Evolutionary conservation across 2,888 invertebrate species (phyloP).

Genomic region (Apoda limacodes): DNA sequence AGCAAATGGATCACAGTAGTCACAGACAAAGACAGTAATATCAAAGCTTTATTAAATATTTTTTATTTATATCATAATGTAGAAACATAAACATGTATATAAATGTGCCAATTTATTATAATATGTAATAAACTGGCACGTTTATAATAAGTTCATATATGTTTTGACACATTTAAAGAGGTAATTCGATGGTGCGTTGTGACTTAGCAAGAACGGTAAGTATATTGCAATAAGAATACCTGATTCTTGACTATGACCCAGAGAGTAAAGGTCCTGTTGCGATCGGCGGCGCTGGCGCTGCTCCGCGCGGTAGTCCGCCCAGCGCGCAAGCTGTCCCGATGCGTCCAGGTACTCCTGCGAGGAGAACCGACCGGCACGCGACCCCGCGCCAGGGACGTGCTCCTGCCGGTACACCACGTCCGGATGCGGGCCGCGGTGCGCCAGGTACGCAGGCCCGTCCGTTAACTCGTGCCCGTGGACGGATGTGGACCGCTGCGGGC

Average conservation of each 20-base stretch:
- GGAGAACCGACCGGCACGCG: conserved; percentile 55
- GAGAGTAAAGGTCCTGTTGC: conserved; percentile 59
- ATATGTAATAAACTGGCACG: no score
- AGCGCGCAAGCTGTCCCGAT: conserved; percentile 51
- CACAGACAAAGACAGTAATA: no score
- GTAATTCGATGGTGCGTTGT: no score
- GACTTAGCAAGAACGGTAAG: no score
- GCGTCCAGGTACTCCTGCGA: conserved; percentile 63
- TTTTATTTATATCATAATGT: no score
- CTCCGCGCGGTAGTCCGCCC: conserved; percentile 55
- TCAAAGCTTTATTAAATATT: no score
- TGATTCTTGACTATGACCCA: conserved; percentile 56
- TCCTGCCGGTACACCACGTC: conserved; percentile 61
- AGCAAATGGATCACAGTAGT: no score
- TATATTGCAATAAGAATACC: no score
- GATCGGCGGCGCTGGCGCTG: conserved; percentile 58
- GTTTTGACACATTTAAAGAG: no score
- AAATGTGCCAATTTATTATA: no score
- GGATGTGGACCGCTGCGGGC: conserved; percentile 57
- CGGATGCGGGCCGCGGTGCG: conserved; percentile 51
- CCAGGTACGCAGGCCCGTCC: conserved; percentile 51
- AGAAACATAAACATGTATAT: no score
- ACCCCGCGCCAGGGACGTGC: conserved; percentile 49
- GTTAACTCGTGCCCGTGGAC: conserved; percentile 62
- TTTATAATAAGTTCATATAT: no score